These are phyloP conservation scores for Picathartes gymnocephalus DNA, from an alignment of 2,113 vertebrate species.

Conservation along the genomic window DNA sequence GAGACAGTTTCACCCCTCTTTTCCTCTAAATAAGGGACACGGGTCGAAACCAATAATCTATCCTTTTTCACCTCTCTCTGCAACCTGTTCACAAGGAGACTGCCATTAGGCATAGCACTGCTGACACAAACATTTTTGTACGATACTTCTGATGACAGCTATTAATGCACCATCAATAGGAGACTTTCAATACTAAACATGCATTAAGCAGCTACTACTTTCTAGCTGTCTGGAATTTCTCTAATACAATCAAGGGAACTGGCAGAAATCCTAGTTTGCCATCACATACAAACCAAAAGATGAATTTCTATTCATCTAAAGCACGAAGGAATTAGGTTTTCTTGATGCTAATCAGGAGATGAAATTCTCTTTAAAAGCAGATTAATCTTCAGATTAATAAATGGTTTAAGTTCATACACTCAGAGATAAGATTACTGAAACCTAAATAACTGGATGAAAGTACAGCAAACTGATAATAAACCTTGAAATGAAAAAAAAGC, in stretches of 20 bases:
- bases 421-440: not conserved
- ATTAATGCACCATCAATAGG: conserved; percentile 45
- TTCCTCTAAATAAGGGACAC: conserved; percentile 50
- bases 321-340: not conserved
- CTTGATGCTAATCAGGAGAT: not conserved
- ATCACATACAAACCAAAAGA: not conserved
- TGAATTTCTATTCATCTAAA: conserved; percentile 1
- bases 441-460: not conserved
- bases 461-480: conserved; percentile 31
- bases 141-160: conserved; percentile 28
- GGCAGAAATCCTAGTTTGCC: conserved; percentile 23
- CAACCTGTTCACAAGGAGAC: conserved; percentile 6
- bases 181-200: conserved; percentile 43
- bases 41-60: conserved; percentile 8
- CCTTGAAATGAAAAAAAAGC: not conserved
- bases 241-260: conserved; percentile 37
- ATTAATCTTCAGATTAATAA: conserved; percentile 31
- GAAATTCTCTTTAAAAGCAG: not conserved
- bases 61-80: conserved; percentile 41
- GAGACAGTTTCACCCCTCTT: conserved; percentile 35
- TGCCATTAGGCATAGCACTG: conserved; percentile 15
- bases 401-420: conserved; percentile 5
- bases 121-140: conserved; percentile 39
- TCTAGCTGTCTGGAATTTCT: conserved; percentile 22
- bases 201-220: conserved; percentile 39